These are phyloP conservation scores for Brachypalpus laphriformis DNA, from an alignment of 2,888 invertebrate genomes.

Conservation along the genomic window DNA sequence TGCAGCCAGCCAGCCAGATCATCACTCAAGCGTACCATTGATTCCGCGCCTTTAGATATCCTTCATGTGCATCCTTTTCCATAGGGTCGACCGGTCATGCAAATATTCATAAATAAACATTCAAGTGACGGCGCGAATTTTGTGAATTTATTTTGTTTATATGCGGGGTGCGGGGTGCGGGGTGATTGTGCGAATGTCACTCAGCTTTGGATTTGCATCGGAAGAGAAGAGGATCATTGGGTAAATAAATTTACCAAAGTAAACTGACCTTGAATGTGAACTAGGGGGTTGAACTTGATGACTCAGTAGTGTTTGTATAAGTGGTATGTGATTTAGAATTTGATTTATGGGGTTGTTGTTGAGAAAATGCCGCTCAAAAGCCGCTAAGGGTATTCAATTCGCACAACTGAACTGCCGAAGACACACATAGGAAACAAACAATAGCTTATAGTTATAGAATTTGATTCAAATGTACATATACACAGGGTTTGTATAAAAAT, in stretches of 20 bases:
- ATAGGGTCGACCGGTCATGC: slow-evolving; percentile 18
- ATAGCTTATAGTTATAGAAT: no score
- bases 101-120: slow-evolving; percentile 47
- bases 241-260: slow-evolving; percentile 1
- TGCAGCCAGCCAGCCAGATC: slow-evolving; percentile 16
- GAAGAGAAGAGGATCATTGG: neutral
- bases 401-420: no score
- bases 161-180: neutral
- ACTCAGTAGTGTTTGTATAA: neutral
- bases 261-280: slow-evolving; percentile 16
- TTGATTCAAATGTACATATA: no score
- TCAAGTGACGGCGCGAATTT: neutral
- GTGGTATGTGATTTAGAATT: neutral
- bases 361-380: no score
- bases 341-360: neutral
- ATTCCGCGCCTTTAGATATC: neutral
- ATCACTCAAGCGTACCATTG: slow-evolving; percentile 5
- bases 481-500: no score
- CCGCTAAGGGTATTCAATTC: no score
- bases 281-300: neutral
- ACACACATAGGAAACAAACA: no score
- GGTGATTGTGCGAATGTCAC: neutral
- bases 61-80: neutral
- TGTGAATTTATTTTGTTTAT: slow-evolving; percentile 18
- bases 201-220: neutral